A percentile compares a stretch with the other conserved stretches of the same genome.
These are phyloP conservation scores for Nezara viridula DNA, from an alignment of 2,888 invertebrate species.

Conservation along the genomic window DNA sequence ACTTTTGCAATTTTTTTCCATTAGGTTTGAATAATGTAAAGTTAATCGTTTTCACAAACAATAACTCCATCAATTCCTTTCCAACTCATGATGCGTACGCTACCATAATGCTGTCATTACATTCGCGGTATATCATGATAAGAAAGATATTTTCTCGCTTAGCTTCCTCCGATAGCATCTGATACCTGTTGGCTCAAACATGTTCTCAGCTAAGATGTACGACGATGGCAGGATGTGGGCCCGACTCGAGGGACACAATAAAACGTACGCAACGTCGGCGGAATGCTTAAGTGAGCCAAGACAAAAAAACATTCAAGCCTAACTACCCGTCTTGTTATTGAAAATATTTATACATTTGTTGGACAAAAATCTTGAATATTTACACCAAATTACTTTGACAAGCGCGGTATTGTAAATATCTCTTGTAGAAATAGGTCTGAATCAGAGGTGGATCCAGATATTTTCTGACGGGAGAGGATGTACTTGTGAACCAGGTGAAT, in stretches of 20 bases:
- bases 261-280: background rate
- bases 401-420: too few relatives aligned
- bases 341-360: background rate
- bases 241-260: slow-evolving; percentile 9
- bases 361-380: too few relatives aligned
- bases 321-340: background rate
- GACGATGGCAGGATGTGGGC: slow-evolving; percentile 15
- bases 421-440: too few relatives aligned
- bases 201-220: slow-evolving; percentile 24
- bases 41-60: too few relatives aligned
- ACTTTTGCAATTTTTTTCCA: too few relatives aligned
- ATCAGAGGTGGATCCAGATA: too few relatives aligned
- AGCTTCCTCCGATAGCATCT: background rate
- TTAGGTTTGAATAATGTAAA: background rate
- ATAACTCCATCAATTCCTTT: too few relatives aligned
- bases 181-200: background rate
- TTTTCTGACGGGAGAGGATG: too few relatives aligned
- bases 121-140: background rate
- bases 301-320: background rate
- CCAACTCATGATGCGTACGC: background rate
- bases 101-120: background rate
- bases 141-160: background rate
- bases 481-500: too few relatives aligned
- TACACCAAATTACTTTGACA: too few relatives aligned
- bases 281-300: background rate